Conservation (phyloP, 2,797 vertebrate species). For the Sebastiscus albofasciatus region DNA sequence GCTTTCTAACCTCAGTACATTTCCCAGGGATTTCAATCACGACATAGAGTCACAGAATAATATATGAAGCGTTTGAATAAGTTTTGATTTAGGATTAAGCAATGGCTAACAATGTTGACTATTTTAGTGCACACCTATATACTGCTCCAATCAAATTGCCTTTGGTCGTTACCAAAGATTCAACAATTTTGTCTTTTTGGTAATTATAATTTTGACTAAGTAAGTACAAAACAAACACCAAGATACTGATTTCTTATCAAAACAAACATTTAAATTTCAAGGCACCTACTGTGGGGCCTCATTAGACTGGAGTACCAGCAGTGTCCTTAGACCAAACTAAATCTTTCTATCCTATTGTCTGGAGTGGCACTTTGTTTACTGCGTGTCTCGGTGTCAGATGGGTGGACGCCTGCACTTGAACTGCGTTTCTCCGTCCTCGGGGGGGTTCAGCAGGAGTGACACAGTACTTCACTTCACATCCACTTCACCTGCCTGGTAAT, state of each 20-base stretch:
- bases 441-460: slow-evolving; percentile 61
- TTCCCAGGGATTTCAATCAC: background rate
- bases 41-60: background rate
- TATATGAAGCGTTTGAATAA: background rate
- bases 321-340: background rate
- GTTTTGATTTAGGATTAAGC: background rate
- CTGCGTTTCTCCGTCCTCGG: slow-evolving; percentile 51
- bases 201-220: background rate
- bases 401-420: slow-evolving; percentile 68
- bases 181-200: background rate
- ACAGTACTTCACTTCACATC: slow-evolving; percentile 74
- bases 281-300: background rate
- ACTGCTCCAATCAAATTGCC: background rate
- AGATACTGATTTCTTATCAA: background rate
- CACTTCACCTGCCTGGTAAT: slow-evolving; percentile 64
- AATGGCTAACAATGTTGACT: background rate
- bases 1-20: background rate
- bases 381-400: slow-evolving; percentile 52
- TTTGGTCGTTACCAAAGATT: background rate
- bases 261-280: rapidly evolving
- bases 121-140: background rate
- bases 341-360: background rate
- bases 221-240: background rate
- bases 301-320: background rate
- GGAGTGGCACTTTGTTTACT: slow-evolving; percentile 41